Conservation (phyloP, 2,888 invertebrate species). For the Pseudococcus viburni region DNA sequence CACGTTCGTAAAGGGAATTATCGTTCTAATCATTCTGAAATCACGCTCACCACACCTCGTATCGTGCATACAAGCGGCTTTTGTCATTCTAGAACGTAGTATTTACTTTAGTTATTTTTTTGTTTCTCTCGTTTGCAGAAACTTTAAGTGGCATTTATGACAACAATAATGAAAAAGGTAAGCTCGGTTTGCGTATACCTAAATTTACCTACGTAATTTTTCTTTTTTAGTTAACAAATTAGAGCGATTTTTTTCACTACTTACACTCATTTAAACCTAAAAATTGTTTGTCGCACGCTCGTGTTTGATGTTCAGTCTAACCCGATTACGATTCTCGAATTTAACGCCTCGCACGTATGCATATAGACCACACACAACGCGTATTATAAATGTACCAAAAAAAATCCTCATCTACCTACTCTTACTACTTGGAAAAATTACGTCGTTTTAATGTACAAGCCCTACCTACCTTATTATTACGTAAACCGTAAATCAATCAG, state of each 20-base stretch:
- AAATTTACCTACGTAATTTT: background rate
- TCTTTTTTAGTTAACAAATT: background rate
- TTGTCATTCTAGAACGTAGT: slow-evolving; percentile 29
- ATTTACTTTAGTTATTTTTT: slow-evolving; percentile 65
- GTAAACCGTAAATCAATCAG: slow-evolving; percentile 50
- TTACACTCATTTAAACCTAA: background rate
- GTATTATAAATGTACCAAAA: background rate
- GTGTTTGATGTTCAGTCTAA: slow-evolving; percentile 18
- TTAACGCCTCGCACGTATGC: background rate
- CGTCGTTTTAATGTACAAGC: background rate
- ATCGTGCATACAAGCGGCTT: background rate
- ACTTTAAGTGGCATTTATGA: slow-evolving; percentile 83
- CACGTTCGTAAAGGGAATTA: background rate
- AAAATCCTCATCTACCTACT: background rate
- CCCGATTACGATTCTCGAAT: background rate
- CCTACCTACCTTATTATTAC: background rate
- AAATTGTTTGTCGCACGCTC: background rate
- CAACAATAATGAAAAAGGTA: slow-evolving; percentile 74
- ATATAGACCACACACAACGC: background rate
- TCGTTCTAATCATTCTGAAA: background rate
- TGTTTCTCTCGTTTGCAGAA: slow-evolving; percentile 74
- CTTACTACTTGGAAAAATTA: slow-evolving; percentile 22
- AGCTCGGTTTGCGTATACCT: slow-evolving; percentile 60
- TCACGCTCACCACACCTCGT: background rate
- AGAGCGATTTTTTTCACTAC: background rate